Conservation (phyloP, 2,888 invertebrate species). For the Platycnemis pennipes region DNA sequence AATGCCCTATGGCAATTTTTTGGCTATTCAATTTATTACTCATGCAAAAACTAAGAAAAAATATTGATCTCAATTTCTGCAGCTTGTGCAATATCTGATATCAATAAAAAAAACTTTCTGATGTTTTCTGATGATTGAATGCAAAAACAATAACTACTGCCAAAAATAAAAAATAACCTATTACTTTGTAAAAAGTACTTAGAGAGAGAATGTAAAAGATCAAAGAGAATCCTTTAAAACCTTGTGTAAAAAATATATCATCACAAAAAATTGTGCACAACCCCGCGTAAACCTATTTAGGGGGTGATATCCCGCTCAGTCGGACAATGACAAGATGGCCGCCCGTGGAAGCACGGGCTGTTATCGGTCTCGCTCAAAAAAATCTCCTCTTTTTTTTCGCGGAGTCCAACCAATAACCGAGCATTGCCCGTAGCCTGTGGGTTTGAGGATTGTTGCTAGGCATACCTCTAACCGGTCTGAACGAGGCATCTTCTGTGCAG, state of each 20-base stretch:
- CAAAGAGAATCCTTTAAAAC: constrained; percentile 49
- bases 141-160: constrained; percentile 64
- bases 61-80: constrained; percentile 42
- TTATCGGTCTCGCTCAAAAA: too few relatives aligned
- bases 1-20: constrained; percentile 49
- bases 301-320: not conserved
- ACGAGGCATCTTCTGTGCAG: constrained; percentile 96
- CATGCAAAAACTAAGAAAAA: constrained; percentile 53
- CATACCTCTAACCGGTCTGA: constrained; percentile 97
- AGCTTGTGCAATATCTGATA: constrained; percentile 56
- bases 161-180: constrained; percentile 61
- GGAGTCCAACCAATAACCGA: constrained; percentile 44
- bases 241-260: constrained; percentile 19
- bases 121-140: constrained; percentile 64
- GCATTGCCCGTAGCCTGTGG: too few relatives aligned
- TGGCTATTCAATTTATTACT: constrained; percentile 47
- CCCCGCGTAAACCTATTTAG: not conserved
- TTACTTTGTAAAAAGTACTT: not conserved
- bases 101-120: constrained; percentile 38
- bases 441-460: constrained; percentile 41
- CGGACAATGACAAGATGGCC: not conserved
- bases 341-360: too few relatives aligned
- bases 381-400: not conserved
- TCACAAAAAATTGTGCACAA: not conserved
- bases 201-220: not conserved